These are phyloP conservation scores for Meloidogyne floridensis DNA, from an alignment of 1,140 invertebrate genomes.

Conservation along the genomic window DNA sequence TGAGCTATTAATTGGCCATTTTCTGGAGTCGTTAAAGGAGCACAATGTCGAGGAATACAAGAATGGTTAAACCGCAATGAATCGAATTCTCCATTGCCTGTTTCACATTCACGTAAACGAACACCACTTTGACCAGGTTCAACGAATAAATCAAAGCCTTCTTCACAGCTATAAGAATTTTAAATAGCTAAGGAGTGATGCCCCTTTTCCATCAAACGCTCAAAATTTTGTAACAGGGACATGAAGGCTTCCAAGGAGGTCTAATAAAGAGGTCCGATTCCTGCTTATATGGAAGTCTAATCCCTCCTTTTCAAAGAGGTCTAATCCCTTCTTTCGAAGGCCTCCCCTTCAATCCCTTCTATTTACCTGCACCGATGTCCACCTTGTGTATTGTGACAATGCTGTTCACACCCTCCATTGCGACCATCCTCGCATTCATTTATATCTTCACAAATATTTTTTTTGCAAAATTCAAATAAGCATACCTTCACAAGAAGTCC, in stretches of 20 bases:
- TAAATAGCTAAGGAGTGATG: no score
- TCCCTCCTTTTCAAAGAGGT: no score
- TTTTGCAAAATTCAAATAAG: not conserved
- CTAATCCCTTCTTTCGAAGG: no score
- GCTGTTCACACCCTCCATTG: conserved; percentile 84
- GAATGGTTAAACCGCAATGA: conserved; percentile 83
- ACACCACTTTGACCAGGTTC: conserved; percentile 89
- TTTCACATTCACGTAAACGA: conserved; percentile 78
- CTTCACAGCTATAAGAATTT: conserved; percentile 76
- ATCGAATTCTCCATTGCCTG: conserved; percentile 83
- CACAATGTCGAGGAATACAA: conserved; percentile 74
- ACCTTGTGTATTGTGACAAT: conserved; percentile 73
- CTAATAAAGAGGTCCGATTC: no score
- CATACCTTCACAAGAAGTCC: conserved; percentile 77
- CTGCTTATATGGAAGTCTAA: no score
- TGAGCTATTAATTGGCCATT: conserved; percentile 82
- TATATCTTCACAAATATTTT: conserved; percentile 71
- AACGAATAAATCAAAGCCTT: conserved; percentile 86
- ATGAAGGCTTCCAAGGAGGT: no score
- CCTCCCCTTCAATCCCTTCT: no score
- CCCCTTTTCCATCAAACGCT: no score
- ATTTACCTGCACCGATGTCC: conserved; percentile 76
- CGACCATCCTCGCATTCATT: conserved; percentile 81
- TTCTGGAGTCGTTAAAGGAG: conserved; percentile 77
- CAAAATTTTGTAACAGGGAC: no score